Evolutionary conservation across 1,140 invertebrate genomes (phyloP).

Genomic region (Diabrotica undecimpunctata): DNA sequence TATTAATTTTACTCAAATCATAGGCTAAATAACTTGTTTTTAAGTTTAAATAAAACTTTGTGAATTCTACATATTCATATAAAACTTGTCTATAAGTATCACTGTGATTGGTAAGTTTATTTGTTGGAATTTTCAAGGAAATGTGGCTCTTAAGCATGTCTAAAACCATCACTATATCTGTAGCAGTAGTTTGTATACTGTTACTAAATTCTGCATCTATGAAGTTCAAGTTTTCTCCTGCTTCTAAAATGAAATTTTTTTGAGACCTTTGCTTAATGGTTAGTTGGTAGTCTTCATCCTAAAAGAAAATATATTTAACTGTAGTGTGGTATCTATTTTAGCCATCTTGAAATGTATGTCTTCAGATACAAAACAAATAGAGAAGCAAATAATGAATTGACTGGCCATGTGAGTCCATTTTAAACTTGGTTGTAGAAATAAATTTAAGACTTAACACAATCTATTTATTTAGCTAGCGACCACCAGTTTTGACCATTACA

Average conservation of each 20-base stretch:
- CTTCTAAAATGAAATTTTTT: constrained; percentile 2
- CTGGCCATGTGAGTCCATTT: no score
- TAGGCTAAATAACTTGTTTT: constrained; percentile 29
- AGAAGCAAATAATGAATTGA: no score
- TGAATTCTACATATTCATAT: constrained; percentile 37
- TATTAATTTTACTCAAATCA: constrained; percentile 32
- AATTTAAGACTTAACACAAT: no score
- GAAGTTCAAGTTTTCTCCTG: background rate
- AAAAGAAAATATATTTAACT: background rate
- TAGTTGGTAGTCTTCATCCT: constrained; percentile 19
- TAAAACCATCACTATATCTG: constrained; percentile 20
- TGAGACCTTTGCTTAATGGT: constrained; percentile 5
- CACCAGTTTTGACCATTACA: no score
- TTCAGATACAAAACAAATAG: no score
- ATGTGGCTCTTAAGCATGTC: constrained; percentile 18
- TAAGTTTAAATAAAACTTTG: constrained; percentile 36
- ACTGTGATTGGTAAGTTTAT: constrained; percentile 20
- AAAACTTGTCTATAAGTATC: constrained; percentile 33
- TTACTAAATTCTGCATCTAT: constrained; percentile 10
- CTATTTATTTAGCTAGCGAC: no score
- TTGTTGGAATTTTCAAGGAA: constrained; percentile 12
- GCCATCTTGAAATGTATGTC: background rate
- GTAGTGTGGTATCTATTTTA: background rate
- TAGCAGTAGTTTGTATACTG: background rate
- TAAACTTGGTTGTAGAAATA: no score